Evolutionary conservation across 2,888 invertebrate species (phyloP), one percentile per base, ranked within the genome.

Genomic region (Oeneis ivallda): DNA sequence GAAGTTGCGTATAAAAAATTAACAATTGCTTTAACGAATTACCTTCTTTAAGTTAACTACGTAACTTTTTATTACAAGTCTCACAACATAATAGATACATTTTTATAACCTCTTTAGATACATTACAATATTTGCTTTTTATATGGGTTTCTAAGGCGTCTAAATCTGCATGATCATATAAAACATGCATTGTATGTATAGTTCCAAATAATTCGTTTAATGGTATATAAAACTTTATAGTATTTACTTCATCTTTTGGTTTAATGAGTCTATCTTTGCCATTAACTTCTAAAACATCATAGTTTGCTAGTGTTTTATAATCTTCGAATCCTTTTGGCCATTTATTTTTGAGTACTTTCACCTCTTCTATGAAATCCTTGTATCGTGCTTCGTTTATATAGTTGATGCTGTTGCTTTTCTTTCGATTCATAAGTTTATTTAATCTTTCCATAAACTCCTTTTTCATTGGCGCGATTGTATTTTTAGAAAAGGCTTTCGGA

Each of bases 71-170:
- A 32, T 72, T 78, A 74, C 89, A 89, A 61, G 67, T 50, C 58
- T 76, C 76, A 73, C 88, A 89, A 73, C 85, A 83, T 47, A 73
- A 73, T 52, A 88, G 75, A 77, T 88, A 90, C 19, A 88, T 74
- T 71, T 84, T 86, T 13, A 89, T 86, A 13, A 80, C 84, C 72
- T 88, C 86, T 74, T 84, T 87, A 0, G 89, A 85, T 9, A 89
- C 72, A 75, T 90, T 89, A 76, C 87, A 88, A 72, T 85, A 88
- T 71, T 87, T 88, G 0, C 78, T 79, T 76, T 84, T 89, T 4
- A 88, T 73, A 74, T 87, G 79, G 0, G 58, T 13, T 52, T 87
- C 82, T 81, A 90, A 82, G 17, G 72, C 67, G 65, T 87, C 82
- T 71, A 74, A 79, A 64, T 78, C 70, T 0, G 85, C 83, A 74